Evolutionary conservation across 1,140 invertebrate genomes (phyloP), one percentile per base, ranked within the genome.

Genomic region (Tetramorium parvispinum): DNA sequence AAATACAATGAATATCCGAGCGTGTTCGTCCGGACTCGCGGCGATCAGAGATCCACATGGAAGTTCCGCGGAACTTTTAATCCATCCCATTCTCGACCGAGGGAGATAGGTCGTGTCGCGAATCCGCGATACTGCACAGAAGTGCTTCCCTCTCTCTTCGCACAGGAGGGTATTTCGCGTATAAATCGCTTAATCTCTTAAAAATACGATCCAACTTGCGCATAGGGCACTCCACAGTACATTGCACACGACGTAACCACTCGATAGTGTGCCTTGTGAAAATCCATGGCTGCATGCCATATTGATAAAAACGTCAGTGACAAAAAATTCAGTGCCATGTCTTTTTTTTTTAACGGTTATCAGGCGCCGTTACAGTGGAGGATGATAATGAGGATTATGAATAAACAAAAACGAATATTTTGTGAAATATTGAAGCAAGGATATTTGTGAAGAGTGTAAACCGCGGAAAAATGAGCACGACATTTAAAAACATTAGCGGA

Each of bases 1-100:
- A 73, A 59, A 83, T 73, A 75, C 79, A 83, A 83, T 83, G 79
- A 83, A 83, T 83, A 83, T 59, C 68, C 68, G 53, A 73, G 68
- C 51, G 79, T 43, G 53, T 83, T 83, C 40, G 51, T 73, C 51
- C 66, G 66, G 51, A 73, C 37, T 73, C 27, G 79, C 65, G 65
- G 40, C 51, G 79, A 82, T 82, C 79, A 32, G 40, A 11, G 68
- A 49, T 43, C 24, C 53, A 81, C 46, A 53, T 70, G 65, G 78
- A 70, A n/a, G 65, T 71, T 55, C 27, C 66, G 79, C 40, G 40
- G 37, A 83, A 83, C 68, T 83, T 83, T 83, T 73, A 83, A 83
- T 83, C 79, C 43, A 37, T 73, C 68, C 68, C 27, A 46, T 83
- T 73, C 53, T 83, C 32, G 55, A 59, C 27, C n/a, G 13, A 51